A percentile compares a stretch with the other conserved stretches of the same genome.
Evolutionary conservation across 2,888 invertebrate genomes (phyloP).

Genomic region (Rotaria sp.): DNA sequence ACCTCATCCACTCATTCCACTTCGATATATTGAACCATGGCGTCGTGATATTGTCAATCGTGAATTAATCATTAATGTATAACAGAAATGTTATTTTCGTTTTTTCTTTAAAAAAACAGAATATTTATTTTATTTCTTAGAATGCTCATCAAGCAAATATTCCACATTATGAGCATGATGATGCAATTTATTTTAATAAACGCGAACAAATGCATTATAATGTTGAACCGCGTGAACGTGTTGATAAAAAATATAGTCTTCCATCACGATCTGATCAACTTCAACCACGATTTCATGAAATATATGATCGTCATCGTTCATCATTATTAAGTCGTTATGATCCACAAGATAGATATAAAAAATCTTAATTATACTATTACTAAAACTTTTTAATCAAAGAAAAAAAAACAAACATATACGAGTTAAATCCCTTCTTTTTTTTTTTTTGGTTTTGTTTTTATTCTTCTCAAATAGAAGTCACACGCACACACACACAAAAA

Average conservation of each 20-base stretch:
- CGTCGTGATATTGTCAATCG: slow-evolving; percentile 54
- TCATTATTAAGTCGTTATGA: slow-evolving; percentile 32
- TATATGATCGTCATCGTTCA: slow-evolving; percentile 32
- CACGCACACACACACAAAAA: background rate
- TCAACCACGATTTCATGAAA: slow-evolving; percentile 43
- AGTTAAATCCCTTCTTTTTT: background rate
- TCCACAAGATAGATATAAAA: background rate
- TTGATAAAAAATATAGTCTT: slow-evolving; percentile 48
- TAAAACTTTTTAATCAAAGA: background rate
- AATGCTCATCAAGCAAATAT: slow-evolving; percentile 51
- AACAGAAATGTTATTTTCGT: background rate
- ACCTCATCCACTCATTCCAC: slow-evolving; percentile 51
- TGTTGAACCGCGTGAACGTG: slow-evolving; percentile 49
- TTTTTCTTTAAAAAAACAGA: too few relatives aligned
- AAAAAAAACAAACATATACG: background rate
- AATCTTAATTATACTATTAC: background rate
- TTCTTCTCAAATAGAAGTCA: slow-evolving; percentile 24
- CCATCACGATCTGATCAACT: slow-evolving; percentile 48
- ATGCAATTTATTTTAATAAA: slow-evolving; percentile 52
- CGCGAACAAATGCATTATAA: slow-evolving; percentile 54
- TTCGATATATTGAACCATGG: slow-evolving; percentile 53
- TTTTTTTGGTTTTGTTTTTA: background rate
- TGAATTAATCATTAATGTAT: slow-evolving; percentile 49
- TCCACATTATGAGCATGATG: slow-evolving; percentile 54
- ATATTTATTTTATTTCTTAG: slow-evolving; percentile 43